A percentile compares a stretch with the other conserved stretches of the same genome.
Conservation (phyloP, 2,113 vertebrate species). For the Cottus gobio region DNA sequence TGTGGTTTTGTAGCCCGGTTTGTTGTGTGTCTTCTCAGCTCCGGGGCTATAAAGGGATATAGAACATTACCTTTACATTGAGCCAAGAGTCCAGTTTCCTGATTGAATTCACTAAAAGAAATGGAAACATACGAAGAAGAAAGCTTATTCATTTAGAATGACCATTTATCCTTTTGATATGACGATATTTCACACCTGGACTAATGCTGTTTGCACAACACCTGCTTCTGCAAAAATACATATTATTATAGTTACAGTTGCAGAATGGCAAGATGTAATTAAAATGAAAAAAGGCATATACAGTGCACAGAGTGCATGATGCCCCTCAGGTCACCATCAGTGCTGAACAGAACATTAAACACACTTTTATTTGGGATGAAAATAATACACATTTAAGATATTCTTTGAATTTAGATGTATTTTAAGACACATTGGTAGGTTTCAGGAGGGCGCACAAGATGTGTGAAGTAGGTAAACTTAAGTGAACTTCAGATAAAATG, state of each 20-base stretch:
- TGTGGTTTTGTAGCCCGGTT: neutral
- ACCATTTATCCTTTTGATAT: neutral
- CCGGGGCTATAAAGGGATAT: neutral
- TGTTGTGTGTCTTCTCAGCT: slow-evolving; percentile 21
- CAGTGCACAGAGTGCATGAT: neutral
- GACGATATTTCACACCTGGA: neutral
- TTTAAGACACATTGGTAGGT: no score
- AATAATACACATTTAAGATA: neutral
- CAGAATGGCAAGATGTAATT: neutral
- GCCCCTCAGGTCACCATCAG: neutral
- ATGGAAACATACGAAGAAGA: neutral
- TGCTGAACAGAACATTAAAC: slow-evolving; percentile 17
- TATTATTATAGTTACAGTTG: neutral
- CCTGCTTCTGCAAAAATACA: neutral
- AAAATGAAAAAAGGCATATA: neutral
- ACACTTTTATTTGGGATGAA: neutral
- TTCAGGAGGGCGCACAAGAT: neutral
- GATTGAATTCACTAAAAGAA: slow-evolving; percentile 21
- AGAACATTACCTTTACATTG: neutral
- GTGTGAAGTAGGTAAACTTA: neutral
- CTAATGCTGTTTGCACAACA: no score
- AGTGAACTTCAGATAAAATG: neutral
- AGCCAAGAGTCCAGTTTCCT: slow-evolving; percentile 13
- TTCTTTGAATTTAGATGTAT: neutral
- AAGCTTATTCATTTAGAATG: slow-evolving; percentile 3